Percentiles rank a stretch among this genome's conserved stretches.
Conservation (phyloP, 2,888 invertebrate genomes). For the Tinea pellionella region DNA sequence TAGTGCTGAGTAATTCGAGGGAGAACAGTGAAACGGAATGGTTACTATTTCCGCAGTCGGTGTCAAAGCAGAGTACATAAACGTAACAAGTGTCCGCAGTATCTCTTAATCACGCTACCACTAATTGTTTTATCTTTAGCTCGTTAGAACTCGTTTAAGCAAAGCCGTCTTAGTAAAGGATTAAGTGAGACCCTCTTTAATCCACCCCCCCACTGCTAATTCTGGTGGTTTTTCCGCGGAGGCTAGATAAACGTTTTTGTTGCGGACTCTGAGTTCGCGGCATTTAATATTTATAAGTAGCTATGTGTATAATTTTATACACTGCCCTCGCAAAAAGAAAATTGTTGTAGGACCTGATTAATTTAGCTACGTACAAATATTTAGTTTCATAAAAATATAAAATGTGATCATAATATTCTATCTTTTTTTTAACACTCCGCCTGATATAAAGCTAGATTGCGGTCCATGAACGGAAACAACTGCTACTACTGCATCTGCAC, state of each 20-base stretch:
- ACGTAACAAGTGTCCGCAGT: conserved; percentile 66
- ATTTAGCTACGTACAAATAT: conserved; percentile 18
- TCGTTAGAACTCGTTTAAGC: conserved; percentile 70
- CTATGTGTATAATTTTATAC: conserved; percentile 46
- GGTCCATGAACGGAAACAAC: too few species aligned
- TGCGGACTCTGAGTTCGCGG: conserved; percentile 42
- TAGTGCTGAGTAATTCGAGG: not conserved
- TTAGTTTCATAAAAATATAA: not conserved
- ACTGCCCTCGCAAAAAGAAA: conserved; percentile 43
- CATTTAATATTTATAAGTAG: conserved; percentile 65
- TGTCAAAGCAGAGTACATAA: conserved; percentile 1
- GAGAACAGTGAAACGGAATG: not conserved
- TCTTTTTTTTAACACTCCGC: not conserved
- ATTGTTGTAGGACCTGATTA: conserved; percentile 31
- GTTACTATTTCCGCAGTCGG: not conserved
- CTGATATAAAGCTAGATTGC: too few species aligned
- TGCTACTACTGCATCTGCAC: too few species aligned
- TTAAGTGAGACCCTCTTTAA: conserved; percentile 68
- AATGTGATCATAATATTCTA: not conserved
- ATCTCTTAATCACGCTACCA: conserved; percentile 66
- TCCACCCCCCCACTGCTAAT: conserved; percentile 56
- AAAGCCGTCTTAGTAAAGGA: conserved; percentile 71
- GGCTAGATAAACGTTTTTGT: conserved; percentile 68
- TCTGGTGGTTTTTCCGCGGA: conserved; percentile 64
- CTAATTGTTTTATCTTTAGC: conserved; percentile 70